Evolutionary conservation across 2,888 invertebrate genomes (phyloP).

Genomic region (Tridacna crocea): DNA sequence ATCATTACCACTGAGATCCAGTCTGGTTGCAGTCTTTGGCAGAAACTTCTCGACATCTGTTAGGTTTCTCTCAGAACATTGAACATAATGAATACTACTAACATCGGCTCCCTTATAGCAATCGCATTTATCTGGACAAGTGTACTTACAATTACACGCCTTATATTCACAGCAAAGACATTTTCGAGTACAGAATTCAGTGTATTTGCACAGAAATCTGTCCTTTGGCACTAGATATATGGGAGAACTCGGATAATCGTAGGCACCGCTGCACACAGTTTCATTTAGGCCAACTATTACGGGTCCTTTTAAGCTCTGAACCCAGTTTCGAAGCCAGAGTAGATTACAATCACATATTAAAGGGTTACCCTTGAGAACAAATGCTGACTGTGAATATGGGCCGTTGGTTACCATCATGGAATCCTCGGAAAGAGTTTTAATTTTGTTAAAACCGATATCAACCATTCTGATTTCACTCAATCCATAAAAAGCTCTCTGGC

Average conservation of each 20-base stretch:
- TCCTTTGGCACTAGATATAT: slow-evolving; percentile 46
- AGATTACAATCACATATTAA: slow-evolving; percentile 73
- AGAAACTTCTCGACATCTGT: slow-evolving; percentile 58
- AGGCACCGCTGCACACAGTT: slow-evolving; percentile 60
- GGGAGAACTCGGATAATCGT: slow-evolving; percentile 40
- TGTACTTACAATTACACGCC: slow-evolving; percentile 71
- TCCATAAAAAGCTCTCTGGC: slow-evolving; percentile 69
- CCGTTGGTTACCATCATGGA: slow-evolving; percentile 55
- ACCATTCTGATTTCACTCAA: slow-evolving; percentile 62
- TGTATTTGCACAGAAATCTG: slow-evolving; percentile 71
- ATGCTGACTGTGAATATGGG: slow-evolving; percentile 55
- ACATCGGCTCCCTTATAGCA: slow-evolving; percentile 64
- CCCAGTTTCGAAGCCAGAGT: slow-evolving; percentile 68
- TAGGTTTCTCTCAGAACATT: slow-evolving; percentile 61
- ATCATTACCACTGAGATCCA: slow-evolving; percentile 70
- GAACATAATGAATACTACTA: slow-evolving; percentile 48
- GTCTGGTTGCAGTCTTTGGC: slow-evolving; percentile 63
- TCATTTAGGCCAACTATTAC: slow-evolving; percentile 59
- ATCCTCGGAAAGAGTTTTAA: slow-evolving; percentile 50
- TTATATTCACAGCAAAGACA: slow-evolving; percentile 73
- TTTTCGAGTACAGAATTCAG: slow-evolving; percentile 59
- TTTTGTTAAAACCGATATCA: slow-evolving; percentile 67
- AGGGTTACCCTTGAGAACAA: slow-evolving; percentile 69
- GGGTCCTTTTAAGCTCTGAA: slow-evolving; percentile 57
- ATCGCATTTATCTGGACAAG: slow-evolving; percentile 67